Percentiles rank a stretch among this genome's conserved stretches.
phyloP scores from a whole-genome alignment of 1,140 invertebrate genomes.

The Trinorchestia longiramus region DNA sequence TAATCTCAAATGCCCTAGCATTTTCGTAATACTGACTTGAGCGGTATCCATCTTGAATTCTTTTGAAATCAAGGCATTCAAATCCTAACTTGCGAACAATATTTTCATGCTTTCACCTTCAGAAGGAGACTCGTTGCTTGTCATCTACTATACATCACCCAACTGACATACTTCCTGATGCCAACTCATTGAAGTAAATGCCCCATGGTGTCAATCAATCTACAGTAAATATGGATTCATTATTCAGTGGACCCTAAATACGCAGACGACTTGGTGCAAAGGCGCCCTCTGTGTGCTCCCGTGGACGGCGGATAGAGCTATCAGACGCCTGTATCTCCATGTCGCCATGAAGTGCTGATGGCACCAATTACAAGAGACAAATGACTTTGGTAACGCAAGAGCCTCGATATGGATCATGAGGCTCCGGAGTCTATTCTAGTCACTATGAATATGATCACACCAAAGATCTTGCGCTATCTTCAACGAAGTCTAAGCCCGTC shows the following conservation, averaged over 20 bases:
- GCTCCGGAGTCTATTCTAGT: neutral
- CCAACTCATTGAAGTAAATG: neutral
- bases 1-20: too few species aligned
- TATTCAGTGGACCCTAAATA: neutral
- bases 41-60: neutral
- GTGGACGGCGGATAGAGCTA: neutral
- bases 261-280: neutral
- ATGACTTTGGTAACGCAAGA: neutral
- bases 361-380: neutral
- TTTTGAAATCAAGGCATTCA: neutral
- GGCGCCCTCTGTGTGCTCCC: neutral
- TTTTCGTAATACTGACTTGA: too few species aligned
- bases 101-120: neutral
- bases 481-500: neutral
- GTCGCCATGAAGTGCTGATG: conserved; percentile 5
- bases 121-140: neutral
- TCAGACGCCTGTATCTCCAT: neutral
- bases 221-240: neutral
- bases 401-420: neutral
- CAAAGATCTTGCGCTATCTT: neutral
- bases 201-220: neutral
- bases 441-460: neutral
- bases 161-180: neutral
- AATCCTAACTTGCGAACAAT: neutral
- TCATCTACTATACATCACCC: neutral